Percentiles rank a stretch among this genome's conserved stretches.
Conservation (phyloP, 2,113 vertebrate species). For the Ceyx margarethae region DNA sequence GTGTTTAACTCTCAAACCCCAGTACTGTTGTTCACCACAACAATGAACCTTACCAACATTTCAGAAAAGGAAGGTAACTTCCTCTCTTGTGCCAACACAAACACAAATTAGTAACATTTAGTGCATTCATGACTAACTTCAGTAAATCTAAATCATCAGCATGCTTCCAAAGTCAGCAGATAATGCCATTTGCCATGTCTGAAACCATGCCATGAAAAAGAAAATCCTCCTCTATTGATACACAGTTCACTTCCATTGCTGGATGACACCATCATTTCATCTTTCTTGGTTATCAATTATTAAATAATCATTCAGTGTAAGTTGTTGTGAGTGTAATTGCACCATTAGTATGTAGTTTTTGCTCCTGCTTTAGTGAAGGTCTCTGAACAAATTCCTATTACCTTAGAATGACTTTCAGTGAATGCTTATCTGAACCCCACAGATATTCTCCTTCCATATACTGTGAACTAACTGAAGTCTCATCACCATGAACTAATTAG, state of each 20-base stretch:
- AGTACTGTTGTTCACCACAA: too few species aligned
- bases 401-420: constrained; percentile 26
- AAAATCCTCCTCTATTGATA: background rate
- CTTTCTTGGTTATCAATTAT: constrained; percentile 19
- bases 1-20: background rate
- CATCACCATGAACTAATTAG: constrained; percentile 33
- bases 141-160: background rate
- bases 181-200: background rate
- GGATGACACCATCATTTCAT: background rate
- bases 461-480: background rate
- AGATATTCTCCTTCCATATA: constrained; percentile 31
- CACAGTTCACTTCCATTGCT: background rate
- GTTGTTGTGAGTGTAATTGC: background rate
- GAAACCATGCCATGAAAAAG: background rate
- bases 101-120: background rate
- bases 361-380: background rate
- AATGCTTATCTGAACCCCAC: constrained; percentile 58
- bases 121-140: background rate
- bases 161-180: background rate
- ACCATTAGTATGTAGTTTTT: background rate
- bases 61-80: background rate
- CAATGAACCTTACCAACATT: background rate
- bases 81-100: background rate
- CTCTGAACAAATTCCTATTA: constrained; percentile 40
- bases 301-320: constrained; percentile 22